A percentile compares a stretch with the other conserved stretches of the same genome.
These are phyloP conservation scores for Dorcus parallelipipedus DNA, from an alignment of 2,888 invertebrate species.

Conservation along the genomic window DNA sequence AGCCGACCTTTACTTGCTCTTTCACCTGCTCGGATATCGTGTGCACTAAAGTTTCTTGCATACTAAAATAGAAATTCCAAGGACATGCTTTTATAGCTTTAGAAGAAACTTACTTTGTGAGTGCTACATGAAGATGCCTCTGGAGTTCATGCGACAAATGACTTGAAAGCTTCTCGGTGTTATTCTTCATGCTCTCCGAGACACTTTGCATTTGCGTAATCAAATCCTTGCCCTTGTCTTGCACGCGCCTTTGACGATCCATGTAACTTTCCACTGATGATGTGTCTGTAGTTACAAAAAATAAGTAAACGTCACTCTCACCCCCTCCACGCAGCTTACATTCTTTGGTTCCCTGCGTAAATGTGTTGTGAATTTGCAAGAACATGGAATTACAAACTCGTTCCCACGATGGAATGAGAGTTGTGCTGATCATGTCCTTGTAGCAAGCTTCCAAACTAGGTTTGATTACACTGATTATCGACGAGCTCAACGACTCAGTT, in stretches of 20 bases:
- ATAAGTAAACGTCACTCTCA: not conserved
- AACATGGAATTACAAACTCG: constrained; percentile 83
- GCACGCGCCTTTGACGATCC: constrained; percentile 46
- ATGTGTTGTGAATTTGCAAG: constrained; percentile 83
- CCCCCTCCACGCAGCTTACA: constrained; percentile 58
- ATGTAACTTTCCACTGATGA: constrained; percentile 48
- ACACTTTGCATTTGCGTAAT: constrained; percentile 46
- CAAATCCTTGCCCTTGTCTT: constrained; percentile 48
- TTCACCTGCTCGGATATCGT: constrained; percentile 46
- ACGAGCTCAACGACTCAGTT: constrained; percentile 69
- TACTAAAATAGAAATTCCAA: constrained; percentile 27
- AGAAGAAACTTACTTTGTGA: constrained; percentile 38
- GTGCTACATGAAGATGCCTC: constrained; percentile 41
- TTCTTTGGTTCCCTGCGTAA: constrained; percentile 84
- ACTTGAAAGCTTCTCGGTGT: constrained; percentile 40
- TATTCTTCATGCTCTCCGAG: constrained; percentile 43
- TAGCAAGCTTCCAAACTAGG: constrained; percentile 74
- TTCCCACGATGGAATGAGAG: constrained; percentile 83
- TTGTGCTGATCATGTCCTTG: constrained; percentile 71
- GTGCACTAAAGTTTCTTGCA: constrained; percentile 45
- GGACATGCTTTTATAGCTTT: too few species aligned
- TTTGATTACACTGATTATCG: constrained; percentile 67
- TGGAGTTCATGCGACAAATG: constrained; percentile 42
- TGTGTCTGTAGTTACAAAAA: constrained; percentile 36
- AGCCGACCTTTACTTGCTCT: constrained; percentile 49